Percentiles rank a stretch among this genome's conserved stretches.
These are phyloP conservation scores for Takifugu rubripes DNA, from an alignment of 2,797 vertebrate genomes.

Conservation along the genomic window DNA sequence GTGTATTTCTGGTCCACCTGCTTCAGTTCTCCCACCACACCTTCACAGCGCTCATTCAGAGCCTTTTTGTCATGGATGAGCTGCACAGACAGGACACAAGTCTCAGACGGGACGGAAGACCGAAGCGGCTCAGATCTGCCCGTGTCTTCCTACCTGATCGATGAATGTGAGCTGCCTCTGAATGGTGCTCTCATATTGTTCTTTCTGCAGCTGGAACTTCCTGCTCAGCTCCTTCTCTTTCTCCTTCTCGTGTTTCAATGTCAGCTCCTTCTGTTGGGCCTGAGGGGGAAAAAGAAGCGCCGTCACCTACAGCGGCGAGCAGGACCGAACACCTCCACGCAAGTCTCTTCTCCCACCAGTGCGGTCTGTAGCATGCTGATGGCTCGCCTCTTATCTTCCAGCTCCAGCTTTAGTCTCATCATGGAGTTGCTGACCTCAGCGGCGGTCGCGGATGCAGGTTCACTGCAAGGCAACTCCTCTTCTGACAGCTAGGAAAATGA, in stretches of 20 bases:
- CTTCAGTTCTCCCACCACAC: conserved; percentile 83
- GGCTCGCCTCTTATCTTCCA: conserved; percentile 88
- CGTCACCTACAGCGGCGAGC: background rate
- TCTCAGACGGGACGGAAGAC: background rate
- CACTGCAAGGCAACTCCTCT: conserved; percentile 78
- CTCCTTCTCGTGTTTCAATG: conserved; percentile 79
- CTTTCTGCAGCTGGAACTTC: conserved; percentile 84
- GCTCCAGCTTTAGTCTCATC: conserved; percentile 86
- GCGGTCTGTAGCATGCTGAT: conserved; percentile 85
- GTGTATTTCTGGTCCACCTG: conserved; percentile 87
- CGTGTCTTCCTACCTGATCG: conserved; percentile 80
- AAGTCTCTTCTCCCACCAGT: conserved; percentile 71
- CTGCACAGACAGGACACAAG: conserved; percentile 51
- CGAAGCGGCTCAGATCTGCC: background rate
- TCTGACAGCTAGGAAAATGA: conserved; percentile 66
- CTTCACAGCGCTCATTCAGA: conserved; percentile 87
- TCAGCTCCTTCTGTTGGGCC: conserved; percentile 91
- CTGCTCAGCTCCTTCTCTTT: conserved; percentile 84
- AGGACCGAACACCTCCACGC: background rate
- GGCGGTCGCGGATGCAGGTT: conserved; percentile 80
- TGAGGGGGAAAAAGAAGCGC: conserved; percentile 37
- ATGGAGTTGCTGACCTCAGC: conserved; percentile 79
- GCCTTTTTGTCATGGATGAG: conserved; percentile 91
- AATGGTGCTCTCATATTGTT: conserved; percentile 91
- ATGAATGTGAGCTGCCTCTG: conserved; percentile 93